Evolutionary conservation across 2,113 vertebrate species (phyloP), one percentile per base, ranked within the genome.

Genomic region (Urocolius indicus): DNA sequence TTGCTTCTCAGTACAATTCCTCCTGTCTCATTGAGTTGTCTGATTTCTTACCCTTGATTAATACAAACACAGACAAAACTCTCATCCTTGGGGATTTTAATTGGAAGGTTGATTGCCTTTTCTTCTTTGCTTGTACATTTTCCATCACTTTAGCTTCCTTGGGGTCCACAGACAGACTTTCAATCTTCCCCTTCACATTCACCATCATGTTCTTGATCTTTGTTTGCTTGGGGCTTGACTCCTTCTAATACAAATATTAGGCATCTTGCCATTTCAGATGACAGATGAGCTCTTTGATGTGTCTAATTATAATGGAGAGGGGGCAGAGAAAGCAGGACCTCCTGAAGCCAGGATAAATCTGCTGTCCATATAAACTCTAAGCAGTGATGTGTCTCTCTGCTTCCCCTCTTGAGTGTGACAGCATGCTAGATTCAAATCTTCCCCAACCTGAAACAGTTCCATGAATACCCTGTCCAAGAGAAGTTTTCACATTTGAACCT

Each of bases 231-330:
- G 84, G 96, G 93, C 92, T 92, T 84, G 88, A 88, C 95, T 98
- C 92, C 96, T 95, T 97, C 94, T 95, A 97, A 97, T 97, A 97
- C 91, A 96, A 94, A 93, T 77, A 74, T 95, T 94, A 94, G 95
- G 95, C 95, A 89, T 97, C 94, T 95, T 96, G 96, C 82, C 92
- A 91, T 96, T 96, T 94, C 94, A 94, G 93, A 98, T 96, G 96
- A 87, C 55, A 93, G 96, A 93, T 96, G 84, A 93, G 95, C 90
- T 93, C 96, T 97, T 98, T 97, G 97, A 97, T 97, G 96, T 96
- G 93, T 89, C 92, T 98, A 97, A 98, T 97, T 96, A 95, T 97
- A 96, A 97, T 97, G 79, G 97, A 97, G 97, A 97, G 93, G 95
- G 91, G 96, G 94, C 92, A 48, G 77, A 92, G 59, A 81, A 96